Evolutionary conservation across 2,113 vertebrate genomes (phyloP), one percentile per base, ranked within the genome.

Genomic region (Barnardius zonarius): DNA sequence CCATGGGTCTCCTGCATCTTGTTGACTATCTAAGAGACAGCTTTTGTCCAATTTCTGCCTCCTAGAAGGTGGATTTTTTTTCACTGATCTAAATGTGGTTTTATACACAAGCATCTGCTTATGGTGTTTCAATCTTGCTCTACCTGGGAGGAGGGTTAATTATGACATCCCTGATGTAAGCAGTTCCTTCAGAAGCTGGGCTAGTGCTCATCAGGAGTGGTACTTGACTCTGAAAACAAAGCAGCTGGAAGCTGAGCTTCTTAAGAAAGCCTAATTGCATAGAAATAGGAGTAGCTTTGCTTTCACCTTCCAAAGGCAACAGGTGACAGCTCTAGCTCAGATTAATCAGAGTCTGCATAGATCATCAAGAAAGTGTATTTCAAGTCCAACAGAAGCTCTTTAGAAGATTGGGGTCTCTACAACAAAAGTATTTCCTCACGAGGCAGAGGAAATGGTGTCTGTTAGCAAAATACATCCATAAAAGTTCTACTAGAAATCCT

Each of bases 391-490:
- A 79, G 54, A 28, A 69, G 15, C 22, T 78, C 11, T 54, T 43
- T 10, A 48, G 49, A 69, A 27, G 31, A 10, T 2, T n/a, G 7
- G 4, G 7, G 14, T 39, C 15, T 61, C 13, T 64, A 35, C 43
- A 12, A 12, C 1, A 0, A 2, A 11, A 63, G 5, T 27, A 6
- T n/a, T 51, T 33, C 41, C n/a, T 9, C 2, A 2, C 13, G 44
- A 39, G 35, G 20, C 19, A 44, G 83, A 33, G 25, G 25, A 79
- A 44, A 17, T 20, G 10, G 14, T 18, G 41, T 70, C 16, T 31
- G 8, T 44, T 39, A 18, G 20, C 17, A 57, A 83, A 67, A 64
- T 2, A 16, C 20, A 7, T 44, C 49, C 9, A 23, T 15, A 39
- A 31, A 83, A 28, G 37, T 22, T 55, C 30, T 37, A 2, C 6